Evolutionary conservation across 2,888 invertebrate genomes (phyloP).

Genomic region (Aquatica leii): DNA sequence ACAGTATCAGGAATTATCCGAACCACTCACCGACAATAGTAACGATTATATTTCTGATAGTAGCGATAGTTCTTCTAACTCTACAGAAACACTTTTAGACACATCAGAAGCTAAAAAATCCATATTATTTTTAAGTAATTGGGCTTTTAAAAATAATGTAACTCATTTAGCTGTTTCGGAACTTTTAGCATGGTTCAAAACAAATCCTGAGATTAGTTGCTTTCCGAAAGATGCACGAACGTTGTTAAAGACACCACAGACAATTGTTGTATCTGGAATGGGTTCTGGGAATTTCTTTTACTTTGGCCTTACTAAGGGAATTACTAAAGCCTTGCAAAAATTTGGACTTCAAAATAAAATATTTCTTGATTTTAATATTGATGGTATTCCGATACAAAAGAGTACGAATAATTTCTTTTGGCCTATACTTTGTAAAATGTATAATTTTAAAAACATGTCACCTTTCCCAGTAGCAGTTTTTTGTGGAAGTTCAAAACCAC

Average conservation of each 20-base stretch:
- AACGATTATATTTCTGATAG: no score
- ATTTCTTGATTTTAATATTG: constrained; percentile 18
- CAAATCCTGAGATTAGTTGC: constrained; percentile 17
- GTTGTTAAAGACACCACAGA: constrained; percentile 20
- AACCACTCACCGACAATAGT: no score
- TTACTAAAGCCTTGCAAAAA: constrained; percentile 7
- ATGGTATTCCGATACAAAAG: constrained; percentile 27
- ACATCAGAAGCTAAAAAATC: no score
- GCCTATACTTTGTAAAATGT: constrained; percentile 20
- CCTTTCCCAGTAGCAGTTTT: constrained; percentile 22
- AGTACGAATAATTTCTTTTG: constrained; percentile 23
- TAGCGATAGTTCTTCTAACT: no score
- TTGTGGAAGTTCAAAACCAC: constrained; percentile 11
- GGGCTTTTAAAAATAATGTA: constrained; percentile 25
- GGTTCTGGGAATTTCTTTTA: constrained; percentile 22
- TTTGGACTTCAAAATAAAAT: not conserved
- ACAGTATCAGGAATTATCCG: no score
- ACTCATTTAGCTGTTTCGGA: constrained; percentile 21
- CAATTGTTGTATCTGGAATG: constrained; percentile 17
- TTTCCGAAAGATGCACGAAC: constrained; percentile 31
- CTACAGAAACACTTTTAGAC: no score
- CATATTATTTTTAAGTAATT: constrained; percentile 15
- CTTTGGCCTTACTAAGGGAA: constrained; percentile 16
- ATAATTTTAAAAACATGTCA: not conserved
- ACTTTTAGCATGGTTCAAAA: constrained; percentile 21